Evolutionary conservation across 2,888 invertebrate species (phyloP).

Genomic region (Scaptomyza polygonia): DNA sequence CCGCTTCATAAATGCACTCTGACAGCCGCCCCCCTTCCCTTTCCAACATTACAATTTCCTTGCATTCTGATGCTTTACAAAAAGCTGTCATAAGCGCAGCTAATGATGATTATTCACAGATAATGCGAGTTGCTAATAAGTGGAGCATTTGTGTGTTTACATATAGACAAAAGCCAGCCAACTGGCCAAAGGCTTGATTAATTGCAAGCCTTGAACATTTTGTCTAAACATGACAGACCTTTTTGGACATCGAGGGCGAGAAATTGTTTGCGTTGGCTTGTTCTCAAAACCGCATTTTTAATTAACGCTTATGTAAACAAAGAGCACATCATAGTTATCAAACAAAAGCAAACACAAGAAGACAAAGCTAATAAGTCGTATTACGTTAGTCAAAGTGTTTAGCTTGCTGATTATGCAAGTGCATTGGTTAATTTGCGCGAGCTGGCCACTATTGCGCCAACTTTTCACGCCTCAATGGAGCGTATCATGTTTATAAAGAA

Average conservation of each 20-base stretch:
- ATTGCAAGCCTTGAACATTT: slow-evolving; percentile 61
- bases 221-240: slow-evolving; percentile 31
- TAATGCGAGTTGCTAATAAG: slow-evolving; percentile 20
- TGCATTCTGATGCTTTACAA: slow-evolving; percentile 6
- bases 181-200: slow-evolving; percentile 47
- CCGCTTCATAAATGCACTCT: slow-evolving; percentile 39
- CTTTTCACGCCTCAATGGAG: slow-evolving; percentile 73
- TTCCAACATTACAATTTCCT: too few species aligned
- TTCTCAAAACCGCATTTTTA: slow-evolving; percentile 52
- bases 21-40: background rate
- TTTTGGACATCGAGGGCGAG: slow-evolving; percentile 6
- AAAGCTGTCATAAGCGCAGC: slow-evolving; percentile 46
- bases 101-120: slow-evolving; percentile 47
- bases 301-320: slow-evolving; percentile 53
- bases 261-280: background rate
- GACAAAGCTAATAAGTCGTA: slow-evolving; percentile 13
- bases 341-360: background rate
- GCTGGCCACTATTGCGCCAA: slow-evolving; percentile 56
- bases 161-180: slow-evolving; percentile 41
- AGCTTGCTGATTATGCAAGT: slow-evolving; percentile 51
- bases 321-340: background rate
- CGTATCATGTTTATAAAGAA: slow-evolving; percentile 57
- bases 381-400: slow-evolving; percentile 24
- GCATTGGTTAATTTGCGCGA: slow-evolving; percentile 33
- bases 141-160: slow-evolving; percentile 4